Evolutionary conservation across 2,888 invertebrate species (phyloP).

Genomic region (Caprella mutica): DNA sequence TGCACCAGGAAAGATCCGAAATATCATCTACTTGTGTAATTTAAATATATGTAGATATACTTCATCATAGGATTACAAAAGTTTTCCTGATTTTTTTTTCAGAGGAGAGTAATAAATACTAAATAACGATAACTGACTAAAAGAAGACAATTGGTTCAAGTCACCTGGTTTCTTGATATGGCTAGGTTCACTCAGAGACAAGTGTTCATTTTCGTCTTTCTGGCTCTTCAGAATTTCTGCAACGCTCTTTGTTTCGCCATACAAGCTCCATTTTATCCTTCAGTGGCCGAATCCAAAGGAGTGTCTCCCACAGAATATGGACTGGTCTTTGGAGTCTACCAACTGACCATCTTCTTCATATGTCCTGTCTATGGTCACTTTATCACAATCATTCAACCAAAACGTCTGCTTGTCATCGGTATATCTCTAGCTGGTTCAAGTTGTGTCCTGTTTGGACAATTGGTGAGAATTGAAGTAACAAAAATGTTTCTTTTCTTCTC

Average conservation of each 20-base stretch:
- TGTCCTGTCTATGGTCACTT: constrained; percentile 34
- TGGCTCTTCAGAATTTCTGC: too few relatives aligned
- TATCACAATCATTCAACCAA: constrained; percentile 42
- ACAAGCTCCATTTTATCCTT: constrained; percentile 74
- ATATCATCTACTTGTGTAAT: too few relatives aligned
- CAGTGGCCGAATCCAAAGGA: constrained; percentile 69
- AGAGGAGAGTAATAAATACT: too few relatives aligned
- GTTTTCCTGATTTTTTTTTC: too few relatives aligned
- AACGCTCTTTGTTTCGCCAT: constrained; percentile 71
- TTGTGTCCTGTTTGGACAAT: constrained; percentile 44
- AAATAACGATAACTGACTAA: too few relatives aligned
- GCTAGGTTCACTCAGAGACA: too few relatives aligned
- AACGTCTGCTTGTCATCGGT: constrained; percentile 43
- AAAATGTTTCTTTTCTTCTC: constrained; percentile 42
- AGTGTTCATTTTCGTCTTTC: too few relatives aligned
- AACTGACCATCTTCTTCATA: constrained; percentile 56
- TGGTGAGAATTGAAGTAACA: constrained; percentile 37
- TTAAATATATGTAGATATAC: too few relatives aligned
- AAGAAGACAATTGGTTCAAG: too few relatives aligned
- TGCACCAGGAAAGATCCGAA: too few relatives aligned
- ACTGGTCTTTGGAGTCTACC: constrained; percentile 74
- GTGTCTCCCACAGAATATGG: constrained; percentile 75
- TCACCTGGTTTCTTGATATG: too few relatives aligned
- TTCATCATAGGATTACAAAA: too few relatives aligned
- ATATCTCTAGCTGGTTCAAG: constrained; percentile 43